phyloP scores from a whole-genome alignment of 2,888 invertebrate genomes.

The Ptychoptera contaminata region DNA sequence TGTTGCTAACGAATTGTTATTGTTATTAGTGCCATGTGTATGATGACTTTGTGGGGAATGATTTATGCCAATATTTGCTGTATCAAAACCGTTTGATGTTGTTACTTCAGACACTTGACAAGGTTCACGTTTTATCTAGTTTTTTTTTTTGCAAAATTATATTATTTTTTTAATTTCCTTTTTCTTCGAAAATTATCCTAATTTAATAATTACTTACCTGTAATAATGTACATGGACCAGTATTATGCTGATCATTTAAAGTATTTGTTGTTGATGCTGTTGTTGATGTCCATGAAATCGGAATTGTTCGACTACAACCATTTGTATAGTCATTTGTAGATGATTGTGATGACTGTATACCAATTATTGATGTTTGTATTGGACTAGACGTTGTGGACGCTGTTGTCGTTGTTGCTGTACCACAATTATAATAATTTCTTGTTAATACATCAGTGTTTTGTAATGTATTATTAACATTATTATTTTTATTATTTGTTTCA shows the following conservation, averaged over 20 bases:
- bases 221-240: slow-evolving; percentile 17
- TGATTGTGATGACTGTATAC: background rate
- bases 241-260: background rate
- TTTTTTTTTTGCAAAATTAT: background rate
- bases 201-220: slow-evolving; percentile 12
- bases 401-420: slow-evolving; percentile 3
- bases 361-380: slow-evolving; percentile 5
- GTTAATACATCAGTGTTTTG: too few relatives aligned
- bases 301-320: slow-evolving; percentile 15
- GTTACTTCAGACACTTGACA: slow-evolving; percentile 31
- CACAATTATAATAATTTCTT: background rate
- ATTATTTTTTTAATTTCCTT: background rate
- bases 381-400: slow-evolving; percentile 7
- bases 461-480: too few relatives aligned
- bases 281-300: slow-evolving; percentile 13
- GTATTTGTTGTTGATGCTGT: slow-evolving; percentile 16
- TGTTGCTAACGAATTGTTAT: slow-evolving; percentile 18
- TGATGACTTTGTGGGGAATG: slow-evolving; percentile 11
- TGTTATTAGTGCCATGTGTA: background rate
- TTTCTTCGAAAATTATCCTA: background rate
- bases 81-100: slow-evolving; percentile 26
- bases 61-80: slow-evolving; percentile 4
- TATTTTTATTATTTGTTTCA: too few relatives aligned
- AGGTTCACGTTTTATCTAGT: slow-evolving; percentile 26
- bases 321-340: slow-evolving; percentile 10